Base-by-base conservation (phyloP, 2,797 vertebrate genomes). In the Martes flavigula region DNA sequence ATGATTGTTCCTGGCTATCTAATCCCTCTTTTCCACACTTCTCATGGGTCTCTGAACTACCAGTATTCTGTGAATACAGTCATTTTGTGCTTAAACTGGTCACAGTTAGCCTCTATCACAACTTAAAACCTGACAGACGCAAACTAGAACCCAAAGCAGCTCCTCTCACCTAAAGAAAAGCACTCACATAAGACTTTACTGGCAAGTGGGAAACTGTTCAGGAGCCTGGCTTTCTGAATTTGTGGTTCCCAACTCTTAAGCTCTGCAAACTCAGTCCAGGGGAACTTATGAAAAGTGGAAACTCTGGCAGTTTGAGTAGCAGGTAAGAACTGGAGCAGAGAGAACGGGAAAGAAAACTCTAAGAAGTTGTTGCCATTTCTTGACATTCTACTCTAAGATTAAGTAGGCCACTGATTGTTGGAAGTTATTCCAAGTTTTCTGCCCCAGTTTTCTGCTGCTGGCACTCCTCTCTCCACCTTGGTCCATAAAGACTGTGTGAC, bases 291-390 rank as follows among this genome's bases (percentile, higher is more conserved):
- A 95, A 64, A 91, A 84, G n/a, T 48, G 13, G 60, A 84, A 84
- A 93, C 30, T n/a, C n/a, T n/a, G 35, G 70, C 64, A 90, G 43
- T 40, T 60, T 78, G 83, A 91, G 13, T 11, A 58, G 79, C 73
- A 89, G 54, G 21, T 78, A 86, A 75, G 75, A 95, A 96, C 21
- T 56, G 68, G 35, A 95, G 40, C 85, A 92, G 60, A 93, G 89
- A 94, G 38, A 97, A 87, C 54, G 4, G 66, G 87, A 78, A 79
- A 89, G 72, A 73, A 86, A 73, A 82, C 32, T 75, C 48, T 79
- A 87, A 70, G 70, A 91, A 81, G 32, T 21, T 8, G 43, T 35
- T 89, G 58, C n/a, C 60, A 40, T 38, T 91, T 87, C 79, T 93
- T 64, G 40, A 23, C 60, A 54, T 84, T 96, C 86, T 90, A 25